Base-by-base conservation (phyloP, 2,797 vertebrate species). In the Acipenser transmontanus region DNA sequence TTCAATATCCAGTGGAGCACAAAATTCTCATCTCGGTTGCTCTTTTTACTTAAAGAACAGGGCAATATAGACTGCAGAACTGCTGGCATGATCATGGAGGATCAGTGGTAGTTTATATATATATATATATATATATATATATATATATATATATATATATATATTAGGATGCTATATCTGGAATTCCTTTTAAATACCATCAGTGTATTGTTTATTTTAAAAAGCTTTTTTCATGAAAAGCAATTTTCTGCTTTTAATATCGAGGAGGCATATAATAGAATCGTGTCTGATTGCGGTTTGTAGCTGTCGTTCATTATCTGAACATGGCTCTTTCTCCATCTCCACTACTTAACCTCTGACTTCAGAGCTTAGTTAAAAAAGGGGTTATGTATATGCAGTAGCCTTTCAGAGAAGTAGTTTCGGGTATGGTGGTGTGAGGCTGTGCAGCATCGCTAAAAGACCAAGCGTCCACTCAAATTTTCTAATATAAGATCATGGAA, bases 11-110 rank as follows among this genome's bases (percentile, higher is more conserved):
- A 96, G 90, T 89, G 93, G 95, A 96, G 96, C 97, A 95, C 93
- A 96, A 93, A 96, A 97, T 98, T 97, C 94, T 97, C 95, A 97
- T 98, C 95, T 97, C 93, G 91, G 92, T 93, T 93, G 91, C 91
- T 92, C 87, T 86, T 90, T 87, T 91, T 89, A 91, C 89, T 94
- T 92, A 93, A 95, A 93, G 93, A 96, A 94, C 91, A 92, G 92
- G 89, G 90, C 93, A 90, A 92, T 93, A 93, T 92, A 94, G 92
- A 93, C 89, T 93, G 90, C 86, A 86, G 90, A 93, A 87, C 89
- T 89, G 87, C 89, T 88, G 89, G 87, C 88, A 81, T 83, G 85
- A 80, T 93, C 91, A 89, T 73, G 80, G 88, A 91, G 89, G 90
- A 90, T 88, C 88, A 81, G 79, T 79, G 78, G 77, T 84, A 82